Percentiles rank a stretch among this genome's conserved stretches.
phyloP scores from a whole-genome alignment of 1,140 invertebrate genomes.

The Pseudomyrmex concolor region DNA sequence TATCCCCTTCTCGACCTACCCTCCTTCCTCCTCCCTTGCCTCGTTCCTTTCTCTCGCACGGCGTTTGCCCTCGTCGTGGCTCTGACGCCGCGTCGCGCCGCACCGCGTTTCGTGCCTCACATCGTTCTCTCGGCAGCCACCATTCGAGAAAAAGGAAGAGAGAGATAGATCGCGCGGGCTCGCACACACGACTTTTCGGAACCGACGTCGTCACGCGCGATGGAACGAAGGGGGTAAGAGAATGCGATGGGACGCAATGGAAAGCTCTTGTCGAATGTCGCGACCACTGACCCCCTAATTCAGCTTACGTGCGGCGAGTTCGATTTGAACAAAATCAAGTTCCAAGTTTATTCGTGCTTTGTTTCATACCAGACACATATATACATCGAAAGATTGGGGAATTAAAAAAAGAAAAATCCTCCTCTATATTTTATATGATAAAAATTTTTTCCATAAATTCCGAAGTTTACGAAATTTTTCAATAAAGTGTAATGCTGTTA shows the following conservation, averaged over 20 bases:
- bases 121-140: not conserved
- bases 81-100: not conserved
- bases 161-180: not conserved
- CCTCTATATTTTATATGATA: not conserved
- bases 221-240: constrained; percentile 5
- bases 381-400: not conserved
- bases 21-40: constrained; percentile 17
- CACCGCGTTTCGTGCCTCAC: constrained; percentile 20
- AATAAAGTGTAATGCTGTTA: not conserved
- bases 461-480: not conserved
- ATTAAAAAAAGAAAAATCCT: not conserved
- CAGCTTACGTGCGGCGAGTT: constrained; percentile 51
- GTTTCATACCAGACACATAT: not conserved
- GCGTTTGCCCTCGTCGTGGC: not conserved
- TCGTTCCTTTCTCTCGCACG: constrained; percentile 7
- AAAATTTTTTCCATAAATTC: constrained; percentile 16
- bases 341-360: constrained; percentile 25
- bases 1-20: constrained; percentile 47
- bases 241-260: constrained; percentile 46
- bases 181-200: constrained; percentile 57
- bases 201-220: not conserved
- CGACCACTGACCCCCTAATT: constrained; percentile 59
- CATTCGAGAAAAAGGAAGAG: constrained; percentile 7
- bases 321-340: constrained; percentile 25
- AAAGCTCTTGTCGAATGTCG: constrained; percentile 50